Evolutionary conservation across 2,888 invertebrate species (phyloP), one percentile per base, ranked within the genome.

Genomic region (Xestia sexstrigata): DNA sequence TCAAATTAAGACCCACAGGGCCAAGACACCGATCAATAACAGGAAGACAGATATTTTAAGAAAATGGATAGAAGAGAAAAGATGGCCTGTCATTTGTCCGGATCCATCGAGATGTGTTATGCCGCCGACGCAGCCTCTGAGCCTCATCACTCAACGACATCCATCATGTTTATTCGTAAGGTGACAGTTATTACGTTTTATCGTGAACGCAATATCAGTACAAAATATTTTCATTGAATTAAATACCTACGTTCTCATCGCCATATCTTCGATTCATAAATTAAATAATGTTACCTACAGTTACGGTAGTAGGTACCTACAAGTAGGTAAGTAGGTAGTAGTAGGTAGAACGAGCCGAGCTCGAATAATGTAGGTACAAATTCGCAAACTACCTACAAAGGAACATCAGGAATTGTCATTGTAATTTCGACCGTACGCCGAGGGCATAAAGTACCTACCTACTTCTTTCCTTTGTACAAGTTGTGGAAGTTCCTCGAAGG

Each of bases 1-100:
- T 15, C 39, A 55, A 63, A 79, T 78, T 45, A 70, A 69, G 45
- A 42, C 35, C 30, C 42, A 35, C 26, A 45, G 23, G 47, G 39
- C 23, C 58, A 65, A 5, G 52, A 66, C 42, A 65, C 39, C 49
- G 52, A 76, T 80, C 62, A 80, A 81, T 80, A 70, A 60, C 67
- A 26, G 45, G 35, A 55, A 63, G 81, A 75, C 49, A 76, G 63
- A 65, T 65, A 15, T 69, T 76, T 52, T n/a, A 70, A 47, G 30
- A 35, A 47, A 81, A 58, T 42, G 58, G 45, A 82, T 35, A 52
- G 71, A 71, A 39, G 66, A n/a, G 2, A 13, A 60, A 52, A 49
- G 35, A 70, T 66, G 63, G 52, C 26, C 23, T 70, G 68, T 58
- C 81, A 58, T 68, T 65, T 23, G 63, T 65, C 9, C 35, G 55